A percentile compares a stretch with the other conserved stretches of the same genome.
These are phyloP conservation scores for Chrosomus eos DNA, from an alignment of 2,797 vertebrate species.

Conservation along the genomic window DNA sequence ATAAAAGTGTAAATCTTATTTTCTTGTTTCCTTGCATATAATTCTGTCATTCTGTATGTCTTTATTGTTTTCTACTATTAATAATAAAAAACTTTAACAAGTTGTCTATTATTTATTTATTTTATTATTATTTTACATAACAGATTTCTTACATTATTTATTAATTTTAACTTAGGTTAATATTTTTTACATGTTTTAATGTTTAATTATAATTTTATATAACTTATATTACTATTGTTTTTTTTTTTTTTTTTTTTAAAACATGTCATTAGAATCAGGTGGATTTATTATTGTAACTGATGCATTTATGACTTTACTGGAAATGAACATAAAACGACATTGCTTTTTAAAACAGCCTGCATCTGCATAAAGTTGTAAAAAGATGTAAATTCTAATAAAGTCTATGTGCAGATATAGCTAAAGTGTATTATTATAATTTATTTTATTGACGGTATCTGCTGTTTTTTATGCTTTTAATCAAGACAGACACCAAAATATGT, in stretches of 20 bases:
- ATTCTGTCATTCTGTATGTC: neutral
- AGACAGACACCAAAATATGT: neutral
- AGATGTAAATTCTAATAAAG: neutral
- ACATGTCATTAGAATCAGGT: neutral
- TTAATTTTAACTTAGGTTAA: neutral
- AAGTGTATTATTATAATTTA: neutral
- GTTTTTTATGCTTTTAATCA: neutral
- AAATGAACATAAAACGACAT: neutral
- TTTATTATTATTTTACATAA: neutral
- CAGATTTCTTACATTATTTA: neutral
- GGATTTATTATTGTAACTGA: neutral
- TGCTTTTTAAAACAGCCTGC: neutral
- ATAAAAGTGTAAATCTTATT: neutral
- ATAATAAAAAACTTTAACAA: neutral
- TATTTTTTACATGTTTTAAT: neutral
- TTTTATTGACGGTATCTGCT: neutral
- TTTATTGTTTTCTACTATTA: neutral
- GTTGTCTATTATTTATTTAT: neutral
- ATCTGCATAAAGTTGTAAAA: neutral
- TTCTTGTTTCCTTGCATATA: neutral
- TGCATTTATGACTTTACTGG: neutral
- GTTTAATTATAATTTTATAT: neutral
- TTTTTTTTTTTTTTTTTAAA: neutral
- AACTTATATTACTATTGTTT: neutral
- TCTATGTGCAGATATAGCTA: neutral